Conservation (phyloP, 2,888 invertebrate species). For the Hirtodrosophila alboralis region DNA sequence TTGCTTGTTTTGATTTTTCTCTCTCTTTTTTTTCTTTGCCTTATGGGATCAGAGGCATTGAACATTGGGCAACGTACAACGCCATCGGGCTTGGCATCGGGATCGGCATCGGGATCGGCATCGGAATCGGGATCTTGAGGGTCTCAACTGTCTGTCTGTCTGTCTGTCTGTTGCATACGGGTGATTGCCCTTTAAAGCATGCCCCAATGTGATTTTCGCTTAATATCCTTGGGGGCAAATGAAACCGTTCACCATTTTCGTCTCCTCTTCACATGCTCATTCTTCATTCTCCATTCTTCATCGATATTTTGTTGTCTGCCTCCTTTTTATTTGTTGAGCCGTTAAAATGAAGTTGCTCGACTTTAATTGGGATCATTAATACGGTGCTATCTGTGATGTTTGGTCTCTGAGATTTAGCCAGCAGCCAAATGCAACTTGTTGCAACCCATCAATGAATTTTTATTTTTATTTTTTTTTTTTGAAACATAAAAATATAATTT, state of each 20-base stretch:
- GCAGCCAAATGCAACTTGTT: conserved; percentile 3
- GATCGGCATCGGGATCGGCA: conserved; percentile 19
- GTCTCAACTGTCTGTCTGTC: conserved; percentile 11
- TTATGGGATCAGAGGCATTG: conserved; percentile 21
- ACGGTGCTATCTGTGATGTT: conserved; percentile 17
- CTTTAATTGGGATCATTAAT: conserved; percentile 64
- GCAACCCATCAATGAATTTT: conserved; percentile 3
- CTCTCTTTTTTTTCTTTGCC: conserved; percentile 1
- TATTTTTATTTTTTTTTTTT: too few species aligned
- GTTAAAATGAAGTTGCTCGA: conserved; percentile 56
- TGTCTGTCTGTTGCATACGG: conserved; percentile 24
- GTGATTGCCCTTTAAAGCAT: conserved; percentile 66
- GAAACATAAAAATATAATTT: too few species aligned
- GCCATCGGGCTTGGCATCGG: conserved; percentile 6
- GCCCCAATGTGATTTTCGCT: conserved; percentile 48
- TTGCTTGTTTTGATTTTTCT: too few species aligned
- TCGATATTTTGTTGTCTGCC: conserved; percentile 17
- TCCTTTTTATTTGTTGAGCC: conserved; percentile 14
- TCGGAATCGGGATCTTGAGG: conserved; percentile 28
- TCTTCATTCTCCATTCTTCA: not conserved
- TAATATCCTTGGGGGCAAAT: conserved; percentile 66
- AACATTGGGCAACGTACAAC: conserved; percentile 9
- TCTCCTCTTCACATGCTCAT: conserved; percentile 1
- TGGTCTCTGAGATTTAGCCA: conserved; percentile 3
- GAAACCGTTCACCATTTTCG: conserved; percentile 39